phyloP scores from a whole-genome alignment of 2,113 vertebrate genomes.

The Hemiprocne comata region DNA sequence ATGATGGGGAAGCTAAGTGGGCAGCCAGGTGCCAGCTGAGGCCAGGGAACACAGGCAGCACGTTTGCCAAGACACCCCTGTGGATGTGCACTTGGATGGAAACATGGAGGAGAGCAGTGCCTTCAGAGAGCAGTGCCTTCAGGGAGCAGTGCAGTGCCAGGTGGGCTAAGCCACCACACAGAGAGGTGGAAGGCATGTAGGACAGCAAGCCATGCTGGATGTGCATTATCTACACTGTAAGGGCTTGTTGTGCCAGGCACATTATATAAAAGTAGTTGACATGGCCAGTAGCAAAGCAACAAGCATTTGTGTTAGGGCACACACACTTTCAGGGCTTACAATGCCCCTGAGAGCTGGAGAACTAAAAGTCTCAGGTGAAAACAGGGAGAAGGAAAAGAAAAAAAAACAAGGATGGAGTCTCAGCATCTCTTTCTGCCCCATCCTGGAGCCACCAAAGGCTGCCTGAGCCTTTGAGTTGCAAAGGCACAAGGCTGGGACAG shows the following conservation, averaged over 20 bases:
- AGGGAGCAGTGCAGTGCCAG: background rate
- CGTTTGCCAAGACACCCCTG: background rate
- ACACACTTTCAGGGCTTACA: background rate
- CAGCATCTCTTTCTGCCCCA: background rate
- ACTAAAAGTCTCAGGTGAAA: background rate
- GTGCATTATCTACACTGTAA: background rate
- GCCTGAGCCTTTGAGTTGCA: background rate
- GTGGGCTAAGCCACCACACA: background rate
- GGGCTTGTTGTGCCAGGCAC: background rate
- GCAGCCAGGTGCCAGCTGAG: background rate
- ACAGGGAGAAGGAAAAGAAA: background rate
- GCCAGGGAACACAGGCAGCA: background rate
- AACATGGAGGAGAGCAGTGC: background rate
- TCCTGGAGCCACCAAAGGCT: background rate
- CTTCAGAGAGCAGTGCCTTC: background rate
- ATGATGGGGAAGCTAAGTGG: too few relatives aligned
- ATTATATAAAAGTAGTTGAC: background rate
- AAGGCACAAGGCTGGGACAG: background rate
- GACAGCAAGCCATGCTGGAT: background rate
- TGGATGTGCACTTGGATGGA: background rate
- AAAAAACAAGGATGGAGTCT: background rate
- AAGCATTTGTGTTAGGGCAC: background rate
- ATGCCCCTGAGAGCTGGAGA: background rate
- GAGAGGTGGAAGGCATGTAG: background rate
- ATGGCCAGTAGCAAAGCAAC: background rate